Base-by-base conservation (phyloP, 2,113 vertebrate genomes). In the Chionodraco myersi region DNA sequence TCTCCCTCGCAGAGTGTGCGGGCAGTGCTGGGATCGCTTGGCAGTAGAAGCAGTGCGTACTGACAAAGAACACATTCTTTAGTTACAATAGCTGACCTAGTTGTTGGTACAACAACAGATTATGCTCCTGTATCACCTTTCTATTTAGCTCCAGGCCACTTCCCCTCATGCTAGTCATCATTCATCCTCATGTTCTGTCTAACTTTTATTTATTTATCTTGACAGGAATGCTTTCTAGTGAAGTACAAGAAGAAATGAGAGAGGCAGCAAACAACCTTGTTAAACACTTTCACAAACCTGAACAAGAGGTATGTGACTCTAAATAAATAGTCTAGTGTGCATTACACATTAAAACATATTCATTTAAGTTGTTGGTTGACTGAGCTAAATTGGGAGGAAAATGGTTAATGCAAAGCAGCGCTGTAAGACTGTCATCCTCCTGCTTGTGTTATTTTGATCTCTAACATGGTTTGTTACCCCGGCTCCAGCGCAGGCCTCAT, bases 261-360 rank as follows among this genome's bases (percentile, higher is more conserved):
- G 98, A 99, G 92, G 97, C 97, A 0, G 97, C 98, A 51, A 99
- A 99, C 90, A 99, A 97, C 89, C 98, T 99, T 41, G 96, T 99
- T 45, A 99, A 99, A 79, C 97, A 99, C 88, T 99, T 99, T 67
- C 98, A 99, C 92, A 99, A 99, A 88, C 97, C 97, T 14, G 98
- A 99, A 76, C 99, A 98, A 92, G 98, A 99, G 98, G 98, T 99
- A 94, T 44, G 90, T 87, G 47, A 21, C 2, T 68, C 30, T 44
- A 34, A 47, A 52, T 6, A 48, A 41, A 41, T 5, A 41, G 36
- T 23, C 30, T 13, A 59, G 6, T 23, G 13, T 48, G 9, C 49
- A 23, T 15, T 30, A 21, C 3, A 0, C 13, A 48, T 53, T 71
- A 9, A 53, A 58, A 16, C 48, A 10, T 16, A 30, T 61, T 75